Evolutionary conservation across 2,113 vertebrate species (phyloP), one percentile per base, ranked within the genome.

Genomic region (Phyllopteryx taeniolatus): DNA sequence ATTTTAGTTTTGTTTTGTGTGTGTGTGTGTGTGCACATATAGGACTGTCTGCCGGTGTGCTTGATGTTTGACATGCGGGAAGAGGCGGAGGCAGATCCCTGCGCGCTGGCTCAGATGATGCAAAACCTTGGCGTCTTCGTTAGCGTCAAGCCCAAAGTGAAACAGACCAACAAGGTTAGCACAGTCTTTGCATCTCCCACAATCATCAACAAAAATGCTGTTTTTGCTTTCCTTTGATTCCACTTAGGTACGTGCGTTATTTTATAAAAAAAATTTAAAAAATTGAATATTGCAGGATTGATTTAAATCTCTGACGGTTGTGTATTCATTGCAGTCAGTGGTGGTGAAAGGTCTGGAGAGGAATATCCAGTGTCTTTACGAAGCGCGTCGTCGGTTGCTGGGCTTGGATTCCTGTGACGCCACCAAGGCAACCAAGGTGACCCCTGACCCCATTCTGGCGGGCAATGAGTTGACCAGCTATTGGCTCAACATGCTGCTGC

Each of bases 61-160:
- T 85, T 94, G 86, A 94, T 94, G 93, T 94, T 94, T 74, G 93
- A 94, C 86, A 90, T 94, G 87, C 89, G 92, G 63, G 93, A 93
- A 72, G 91, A 93, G 2, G 90, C 87, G 1, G 92, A 92, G 68
- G 83, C 80, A 2, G 91, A 92, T 73, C 78, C 91, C 9, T 81
- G 73, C 31, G 90, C 86, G 31, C 80, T 94, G 15, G 80, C 89
- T 72, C 91, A 93, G 85, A 92, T 94, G 86, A 94, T 94, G 93
- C 93, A 91, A 76, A 91, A 61, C 74, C 88, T 94, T 22, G 91
- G 89, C 14, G 92, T 94, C 72, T 94, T 93, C 83, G 93, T 94
- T 79, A 94, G 91, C 14, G 76, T 94, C 73, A 94, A 94, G 71
- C 92, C 92, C 67, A 94, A 94, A 89, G 87, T 88, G 44, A 94